Evolutionary conservation across 2,113 vertebrate genomes (phyloP).

Genomic region (Amphiprion ocellaris): DNA sequence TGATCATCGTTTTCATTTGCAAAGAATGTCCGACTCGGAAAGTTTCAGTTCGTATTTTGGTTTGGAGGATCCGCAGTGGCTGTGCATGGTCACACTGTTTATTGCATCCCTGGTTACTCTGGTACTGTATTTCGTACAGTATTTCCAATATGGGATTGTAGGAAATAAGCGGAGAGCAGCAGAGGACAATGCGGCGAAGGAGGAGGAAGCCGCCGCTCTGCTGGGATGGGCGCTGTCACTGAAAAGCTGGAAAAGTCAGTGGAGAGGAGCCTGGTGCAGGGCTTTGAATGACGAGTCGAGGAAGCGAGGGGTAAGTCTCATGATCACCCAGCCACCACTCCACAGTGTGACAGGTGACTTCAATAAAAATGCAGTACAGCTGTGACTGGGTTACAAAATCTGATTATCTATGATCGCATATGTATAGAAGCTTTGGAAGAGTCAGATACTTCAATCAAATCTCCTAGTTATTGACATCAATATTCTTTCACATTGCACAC

Average conservation of each 20-base stretch:
- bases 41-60: constrained; percentile 73
- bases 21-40: constrained; percentile 85
- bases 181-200: constrained; percentile 29
- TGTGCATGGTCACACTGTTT: constrained; percentile 87
- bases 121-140: constrained; percentile 86
- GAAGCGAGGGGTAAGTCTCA: constrained; percentile 85
- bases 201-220: constrained; percentile 83
- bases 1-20: constrained; percentile 23
- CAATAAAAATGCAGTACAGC: constrained; percentile 13
- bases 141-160: constrained; percentile 69
- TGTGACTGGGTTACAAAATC: not conserved
- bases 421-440: too few relatives aligned
- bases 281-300: constrained; percentile 86
- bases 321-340: constrained; percentile 14
- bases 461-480: too few relatives aligned
- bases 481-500: too few relatives aligned
- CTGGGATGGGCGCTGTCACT: constrained; percentile 91
- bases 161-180: constrained; percentile 21
- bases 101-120: constrained; percentile 86
- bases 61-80: constrained; percentile 87
- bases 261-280: constrained; percentile 90
- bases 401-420: not conserved
- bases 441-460: too few relatives aligned
- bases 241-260: constrained; percentile 89
- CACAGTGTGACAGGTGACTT: constrained; percentile 47